Evolutionary conservation across 2,797 vertebrate species (phyloP).

Genomic region (Ispidina lecontei): DNA sequence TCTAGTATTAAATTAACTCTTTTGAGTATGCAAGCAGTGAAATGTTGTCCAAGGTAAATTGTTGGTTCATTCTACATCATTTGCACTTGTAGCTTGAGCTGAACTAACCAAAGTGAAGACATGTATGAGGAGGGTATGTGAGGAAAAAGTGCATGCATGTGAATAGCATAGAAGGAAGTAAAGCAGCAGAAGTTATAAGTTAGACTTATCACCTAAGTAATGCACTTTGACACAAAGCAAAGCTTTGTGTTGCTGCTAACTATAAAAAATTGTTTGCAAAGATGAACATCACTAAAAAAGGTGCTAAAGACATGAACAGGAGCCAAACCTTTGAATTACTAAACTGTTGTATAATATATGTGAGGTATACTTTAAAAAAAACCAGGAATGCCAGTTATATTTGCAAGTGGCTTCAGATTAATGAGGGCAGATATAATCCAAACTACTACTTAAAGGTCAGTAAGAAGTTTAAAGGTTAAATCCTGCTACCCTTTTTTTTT

Average conservation of each 20-base stretch:
- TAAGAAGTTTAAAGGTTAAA: conserved; percentile 54
- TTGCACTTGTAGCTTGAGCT: neutral
- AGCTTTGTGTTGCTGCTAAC: neutral
- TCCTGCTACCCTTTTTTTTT: neutral
- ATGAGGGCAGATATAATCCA: conserved; percentile 35
- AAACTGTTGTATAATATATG: neutral
- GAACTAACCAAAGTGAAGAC: neutral
- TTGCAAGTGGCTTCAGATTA: conserved; percentile 50
- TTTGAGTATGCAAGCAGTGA: neutral
- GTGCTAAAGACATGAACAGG: neutral
- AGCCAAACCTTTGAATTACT: neutral
- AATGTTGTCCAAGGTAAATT: neutral
- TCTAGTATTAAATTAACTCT: conserved; percentile 6
- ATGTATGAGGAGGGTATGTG: neutral
- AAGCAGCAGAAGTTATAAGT: neutral
- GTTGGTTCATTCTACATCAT: neutral
- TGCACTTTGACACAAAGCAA: neutral
- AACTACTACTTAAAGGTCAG: conserved; percentile 43
- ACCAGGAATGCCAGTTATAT: conserved; percentile 16
- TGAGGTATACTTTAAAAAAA: neutral
- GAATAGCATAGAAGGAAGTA: neutral
- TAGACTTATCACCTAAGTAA: neutral
- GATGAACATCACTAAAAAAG: neutral
- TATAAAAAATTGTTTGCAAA: neutral
- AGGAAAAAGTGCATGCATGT: neutral